Conservation (phyloP, 2,888 invertebrate genomes). For the Nomada flava region DNA sequence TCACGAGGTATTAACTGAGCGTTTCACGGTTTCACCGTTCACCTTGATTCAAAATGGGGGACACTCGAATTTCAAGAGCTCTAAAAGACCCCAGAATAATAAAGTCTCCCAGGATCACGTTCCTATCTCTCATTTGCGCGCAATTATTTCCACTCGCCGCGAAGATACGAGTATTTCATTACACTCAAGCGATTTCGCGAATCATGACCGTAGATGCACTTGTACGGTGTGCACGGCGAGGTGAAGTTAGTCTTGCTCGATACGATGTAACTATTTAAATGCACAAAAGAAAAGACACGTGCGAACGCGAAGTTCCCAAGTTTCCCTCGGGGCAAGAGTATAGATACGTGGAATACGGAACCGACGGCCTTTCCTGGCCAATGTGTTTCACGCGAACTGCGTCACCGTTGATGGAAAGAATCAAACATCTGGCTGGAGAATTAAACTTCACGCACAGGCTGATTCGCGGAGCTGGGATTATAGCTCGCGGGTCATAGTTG, state of each 20-base stretch:
- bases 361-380: slow-evolving; percentile 1
- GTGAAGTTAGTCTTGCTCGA: background rate
- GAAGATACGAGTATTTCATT: no score
- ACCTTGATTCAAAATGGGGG: slow-evolving; percentile 56
- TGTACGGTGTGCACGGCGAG: background rate
- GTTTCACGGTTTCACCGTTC: slow-evolving; percentile 52
- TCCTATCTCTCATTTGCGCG: slow-evolving; percentile 14
- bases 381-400: background rate
- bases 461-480: background rate
- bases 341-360: slow-evolving; percentile 3
- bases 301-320: background rate
- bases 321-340: background rate
- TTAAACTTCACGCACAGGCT: slow-evolving; percentile 5
- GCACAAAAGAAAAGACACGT: background rate
- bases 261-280: background rate
- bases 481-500: background rate
- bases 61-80: background rate
- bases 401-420: background rate
- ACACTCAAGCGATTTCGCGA: slow-evolving; percentile 42
- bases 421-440: slow-evolving; percentile 11
- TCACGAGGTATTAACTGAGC: slow-evolving; percentile 33
- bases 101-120: background rate
- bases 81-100: no score
- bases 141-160: slow-evolving; percentile 50
- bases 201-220: slow-evolving; percentile 20